Percentiles rank a stretch among this genome's conserved stretches.
Conservation (phyloP, 2,797 vertebrate species). For the Allobates femoralis region DNA sequence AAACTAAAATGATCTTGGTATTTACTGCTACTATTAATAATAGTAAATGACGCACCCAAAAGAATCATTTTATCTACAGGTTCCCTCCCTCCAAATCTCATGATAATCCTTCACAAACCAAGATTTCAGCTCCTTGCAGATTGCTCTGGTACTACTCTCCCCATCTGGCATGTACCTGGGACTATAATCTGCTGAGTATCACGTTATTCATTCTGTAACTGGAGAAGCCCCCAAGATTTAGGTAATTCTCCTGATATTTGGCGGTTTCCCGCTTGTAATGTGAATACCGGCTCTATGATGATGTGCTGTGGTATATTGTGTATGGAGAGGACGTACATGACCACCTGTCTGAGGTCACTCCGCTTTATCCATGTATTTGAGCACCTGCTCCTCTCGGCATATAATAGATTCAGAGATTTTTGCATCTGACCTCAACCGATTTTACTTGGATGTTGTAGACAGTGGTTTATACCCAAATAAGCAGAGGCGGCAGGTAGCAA, state of each 20-base stretch:
- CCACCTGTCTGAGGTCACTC: neutral
- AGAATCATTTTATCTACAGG: neutral
- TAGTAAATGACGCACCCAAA: no score
- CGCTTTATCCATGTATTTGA: no score
- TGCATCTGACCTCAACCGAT: neutral
- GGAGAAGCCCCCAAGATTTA: neutral
- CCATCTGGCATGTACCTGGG: slow-evolving; percentile 16
- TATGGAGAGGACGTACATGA: no score
- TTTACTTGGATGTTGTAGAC: neutral
- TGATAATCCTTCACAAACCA: neutral
- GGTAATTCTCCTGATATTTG: neutral
- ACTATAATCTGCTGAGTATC: neutral
- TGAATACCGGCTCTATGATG: neutral
- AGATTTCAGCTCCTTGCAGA: neutral
- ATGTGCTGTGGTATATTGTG: neutral
- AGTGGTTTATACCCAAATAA: slow-evolving; percentile 10
- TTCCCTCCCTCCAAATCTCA: neutral
- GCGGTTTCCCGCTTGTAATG: no score
- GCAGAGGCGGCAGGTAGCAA: neutral
- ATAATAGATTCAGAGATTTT: neutral
- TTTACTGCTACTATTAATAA: no score
- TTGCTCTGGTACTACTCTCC: neutral
- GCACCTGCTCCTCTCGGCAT: neutral
- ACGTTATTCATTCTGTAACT: neutral
- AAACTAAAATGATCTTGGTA: no score